phyloP scores from a whole-genome alignment of 2,888 invertebrate species.

The Nycteola revayana region DNA sequence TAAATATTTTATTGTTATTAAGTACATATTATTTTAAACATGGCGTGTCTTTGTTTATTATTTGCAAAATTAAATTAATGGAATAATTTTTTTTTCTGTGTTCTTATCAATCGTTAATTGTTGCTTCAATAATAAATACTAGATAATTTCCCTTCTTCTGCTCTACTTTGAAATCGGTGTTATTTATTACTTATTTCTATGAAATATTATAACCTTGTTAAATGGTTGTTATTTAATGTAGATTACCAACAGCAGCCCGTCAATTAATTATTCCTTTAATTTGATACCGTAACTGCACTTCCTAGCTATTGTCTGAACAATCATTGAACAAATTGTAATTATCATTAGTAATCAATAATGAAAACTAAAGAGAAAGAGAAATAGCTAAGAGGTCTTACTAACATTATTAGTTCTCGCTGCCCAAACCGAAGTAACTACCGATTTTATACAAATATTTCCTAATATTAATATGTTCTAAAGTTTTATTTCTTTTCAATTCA shows the following conservation, averaged over 20 bases:
- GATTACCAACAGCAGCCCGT: too few relatives aligned
- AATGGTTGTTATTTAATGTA: too few relatives aligned
- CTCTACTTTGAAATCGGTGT: too few relatives aligned
- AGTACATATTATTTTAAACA: too few relatives aligned
- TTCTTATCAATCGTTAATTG: too few relatives aligned
- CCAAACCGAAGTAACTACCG: constrained; percentile 47
- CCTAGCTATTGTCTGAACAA: constrained; percentile 43
- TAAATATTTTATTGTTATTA: too few relatives aligned
- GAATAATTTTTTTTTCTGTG: constrained; percentile 18
- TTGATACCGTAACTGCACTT: constrained; percentile 33
- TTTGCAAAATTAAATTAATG: constrained; percentile 24
- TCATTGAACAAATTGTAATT: constrained; percentile 9
- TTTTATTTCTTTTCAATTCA: constrained; percentile 44
- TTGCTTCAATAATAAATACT: too few relatives aligned
- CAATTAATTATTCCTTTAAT: constrained; percentile 25
- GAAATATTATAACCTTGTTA: too few relatives aligned
- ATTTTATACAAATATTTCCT: constrained; percentile 37
- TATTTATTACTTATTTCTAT: too few relatives aligned
- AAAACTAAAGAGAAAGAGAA: constrained; percentile 32
- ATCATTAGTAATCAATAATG: constrained; percentile 5
- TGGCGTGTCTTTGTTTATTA: constrained; percentile 23
- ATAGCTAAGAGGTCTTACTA: constrained; percentile 49
- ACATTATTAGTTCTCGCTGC: constrained; percentile 49
- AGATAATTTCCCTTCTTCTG: too few relatives aligned
- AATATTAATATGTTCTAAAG: constrained; percentile 36